phyloP scores from a whole-genome alignment of 2,888 invertebrate species.

The Drosophila neotestacea region DNA sequence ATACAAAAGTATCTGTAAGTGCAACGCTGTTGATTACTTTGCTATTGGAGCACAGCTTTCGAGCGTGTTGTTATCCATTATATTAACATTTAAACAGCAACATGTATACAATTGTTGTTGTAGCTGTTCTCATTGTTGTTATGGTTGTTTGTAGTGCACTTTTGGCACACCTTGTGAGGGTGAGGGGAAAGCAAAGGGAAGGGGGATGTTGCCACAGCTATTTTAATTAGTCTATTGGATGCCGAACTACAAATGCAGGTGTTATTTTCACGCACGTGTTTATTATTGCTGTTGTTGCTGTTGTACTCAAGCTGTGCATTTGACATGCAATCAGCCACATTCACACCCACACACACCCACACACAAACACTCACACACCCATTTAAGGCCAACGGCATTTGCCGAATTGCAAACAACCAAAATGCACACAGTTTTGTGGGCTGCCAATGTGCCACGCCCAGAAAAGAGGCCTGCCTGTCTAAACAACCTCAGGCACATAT shows the following conservation, averaged over 20 bases:
- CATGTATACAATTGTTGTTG: conserved; percentile 3
- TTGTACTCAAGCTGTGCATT: conserved; percentile 21
- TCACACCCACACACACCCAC: conserved; percentile 4
- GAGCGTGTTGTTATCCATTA: conserved; percentile 48
- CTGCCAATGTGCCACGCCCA: conserved; percentile 15
- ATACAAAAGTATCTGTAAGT: conserved; percentile 32
- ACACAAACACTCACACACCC: conserved; percentile 6
- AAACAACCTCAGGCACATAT: conserved; percentile 25
- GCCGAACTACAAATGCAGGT: conserved; percentile 60
- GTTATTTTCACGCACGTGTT: conserved; percentile 58
- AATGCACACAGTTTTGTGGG: conserved; percentile 59
- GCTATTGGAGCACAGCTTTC: conserved; percentile 10
- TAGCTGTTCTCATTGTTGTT: conserved; percentile 5
- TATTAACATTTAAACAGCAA: neutral
- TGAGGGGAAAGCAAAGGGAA: neutral
- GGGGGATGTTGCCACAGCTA: conserved; percentile 30
- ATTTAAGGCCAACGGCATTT: conserved; percentile 42
- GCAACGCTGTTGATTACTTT: conserved; percentile 36
- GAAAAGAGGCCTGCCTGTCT: neutral
- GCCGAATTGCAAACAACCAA: conserved; percentile 54
- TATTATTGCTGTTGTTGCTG: conserved; percentile 13
- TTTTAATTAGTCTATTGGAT: conserved; percentile 56
- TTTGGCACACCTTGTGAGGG: neutral
- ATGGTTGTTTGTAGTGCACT: conserved; percentile 6
- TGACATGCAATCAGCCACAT: conserved; percentile 37